These are phyloP conservation scores for Luehdorfia chinensis DNA, from an alignment of 1,140 invertebrate species.

Conservation along the genomic window DNA sequence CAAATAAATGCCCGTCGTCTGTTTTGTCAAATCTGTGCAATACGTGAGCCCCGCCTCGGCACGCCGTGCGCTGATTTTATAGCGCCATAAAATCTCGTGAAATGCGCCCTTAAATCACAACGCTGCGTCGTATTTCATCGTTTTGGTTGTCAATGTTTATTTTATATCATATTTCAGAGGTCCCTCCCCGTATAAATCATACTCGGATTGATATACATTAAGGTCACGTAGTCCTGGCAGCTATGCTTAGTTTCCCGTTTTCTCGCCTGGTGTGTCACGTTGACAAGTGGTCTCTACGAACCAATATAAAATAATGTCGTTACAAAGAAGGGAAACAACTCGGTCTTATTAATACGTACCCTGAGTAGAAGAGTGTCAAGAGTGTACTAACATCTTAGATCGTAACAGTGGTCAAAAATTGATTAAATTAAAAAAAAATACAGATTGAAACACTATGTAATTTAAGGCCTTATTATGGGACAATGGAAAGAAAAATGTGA, in stretches of 20 bases:
- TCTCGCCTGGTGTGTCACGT: conserved; percentile 23
- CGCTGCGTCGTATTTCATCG: conserved; percentile 73
- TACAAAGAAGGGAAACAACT: background rate
- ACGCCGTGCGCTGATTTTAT: conserved; percentile 65
- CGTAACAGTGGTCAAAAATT: too few relatives aligned
- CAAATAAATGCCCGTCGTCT: conserved; percentile 74
- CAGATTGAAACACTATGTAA: too few relatives aligned
- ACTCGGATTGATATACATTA: conserved; percentile 71
- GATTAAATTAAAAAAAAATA: too few relatives aligned
- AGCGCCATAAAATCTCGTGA: conserved; percentile 73
- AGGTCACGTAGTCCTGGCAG: conserved; percentile 70
- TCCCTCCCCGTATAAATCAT: conserved; percentile 68
- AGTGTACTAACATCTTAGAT: too few relatives aligned
- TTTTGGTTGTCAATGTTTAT: conserved; percentile 76
- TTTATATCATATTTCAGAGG: conserved; percentile 77
- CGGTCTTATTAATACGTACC: background rate
- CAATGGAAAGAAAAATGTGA: conserved; percentile 8
- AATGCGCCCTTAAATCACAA: conserved; percentile 73
- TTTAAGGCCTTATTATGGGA: background rate
- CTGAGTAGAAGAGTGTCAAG: background rate
- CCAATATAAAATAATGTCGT: conserved; percentile 31
- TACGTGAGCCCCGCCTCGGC: conserved; percentile 52
- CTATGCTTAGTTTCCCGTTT: conserved; percentile 51
- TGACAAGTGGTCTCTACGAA: conserved; percentile 50
- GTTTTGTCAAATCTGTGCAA: conserved; percentile 74